phyloP scores from a whole-genome alignment of 1,140 invertebrate species.

The Hydropsyche tenuis region DNA sequence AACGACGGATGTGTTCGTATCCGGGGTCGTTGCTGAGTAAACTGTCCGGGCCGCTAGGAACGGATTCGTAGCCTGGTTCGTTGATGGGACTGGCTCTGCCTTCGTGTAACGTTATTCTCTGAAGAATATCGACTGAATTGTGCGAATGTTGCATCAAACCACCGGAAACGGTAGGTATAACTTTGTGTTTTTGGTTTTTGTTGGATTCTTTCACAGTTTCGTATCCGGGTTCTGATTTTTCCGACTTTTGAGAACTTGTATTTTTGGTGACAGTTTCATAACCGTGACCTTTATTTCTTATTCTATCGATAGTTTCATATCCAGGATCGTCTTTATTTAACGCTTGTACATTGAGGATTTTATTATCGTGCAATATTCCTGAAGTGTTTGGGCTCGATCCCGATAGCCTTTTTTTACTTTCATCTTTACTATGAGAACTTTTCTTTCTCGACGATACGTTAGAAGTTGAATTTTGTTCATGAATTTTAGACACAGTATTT shows the following conservation, averaged over 20 bases:
- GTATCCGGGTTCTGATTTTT: conserved; percentile 66
- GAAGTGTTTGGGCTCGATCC: conserved; percentile 37
- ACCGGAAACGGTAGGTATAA: conserved; percentile 37
- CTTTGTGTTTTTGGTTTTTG: conserved; percentile 51
- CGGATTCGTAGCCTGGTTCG: conserved; percentile 57
- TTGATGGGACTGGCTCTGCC: conserved; percentile 37
- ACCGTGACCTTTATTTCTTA: conserved; percentile 58
- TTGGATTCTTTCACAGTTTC: conserved; percentile 65
- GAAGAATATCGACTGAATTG: conserved; percentile 40
- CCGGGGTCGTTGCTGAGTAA: conserved; percentile 67
- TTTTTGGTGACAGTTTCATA: conserved; percentile 61
- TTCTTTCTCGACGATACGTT: conserved; percentile 56
- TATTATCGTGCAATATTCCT: conserved; percentile 26
- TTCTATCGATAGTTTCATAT: conserved; percentile 61
- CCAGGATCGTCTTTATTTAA: conserved; percentile 58
- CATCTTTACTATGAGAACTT: conserved; percentile 37
- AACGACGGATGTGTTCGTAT: conserved; percentile 66
- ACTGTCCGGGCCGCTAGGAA: conserved; percentile 64
- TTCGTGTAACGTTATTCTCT: conserved; percentile 40
- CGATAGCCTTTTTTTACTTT: conserved; percentile 44
- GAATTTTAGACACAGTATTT: conserved; percentile 49
- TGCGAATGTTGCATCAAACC: conserved; percentile 41
- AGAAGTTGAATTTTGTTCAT: conserved; percentile 56
- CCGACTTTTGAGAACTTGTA: conserved; percentile 53
- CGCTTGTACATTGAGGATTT: conserved; percentile 44